Percentiles rank a stretch among this genome's conserved stretches.
Evolutionary conservation across 2,797 vertebrate genomes (phyloP).

Genomic region (Sylvia borin): DNA sequence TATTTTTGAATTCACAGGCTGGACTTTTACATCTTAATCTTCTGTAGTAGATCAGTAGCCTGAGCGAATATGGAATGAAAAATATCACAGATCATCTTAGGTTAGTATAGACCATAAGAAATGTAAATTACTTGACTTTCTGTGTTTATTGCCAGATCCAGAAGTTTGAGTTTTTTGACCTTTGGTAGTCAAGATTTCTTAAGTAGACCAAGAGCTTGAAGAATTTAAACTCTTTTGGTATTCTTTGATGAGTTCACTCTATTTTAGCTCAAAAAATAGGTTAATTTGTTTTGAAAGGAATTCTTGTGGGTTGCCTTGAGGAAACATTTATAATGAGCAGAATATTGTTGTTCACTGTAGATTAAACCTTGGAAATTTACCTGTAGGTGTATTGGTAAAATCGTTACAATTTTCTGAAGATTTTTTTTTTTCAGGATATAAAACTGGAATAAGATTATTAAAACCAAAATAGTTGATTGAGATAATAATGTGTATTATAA

Average conservation of each 20-base stretch:
- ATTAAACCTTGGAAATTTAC: neutral
- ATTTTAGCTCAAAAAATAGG: neutral
- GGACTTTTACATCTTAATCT: neutral
- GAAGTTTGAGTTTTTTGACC: neutral
- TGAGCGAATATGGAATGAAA: neutral
- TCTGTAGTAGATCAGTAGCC: neutral
- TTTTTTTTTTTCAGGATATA: neutral
- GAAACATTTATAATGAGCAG: neutral
- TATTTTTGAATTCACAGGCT: neutral
- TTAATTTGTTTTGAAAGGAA: neutral
- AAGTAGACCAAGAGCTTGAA: neutral
- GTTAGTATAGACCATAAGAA: neutral
- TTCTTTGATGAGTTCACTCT: neutral
- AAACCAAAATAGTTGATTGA: neutral
- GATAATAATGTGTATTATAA: neutral
- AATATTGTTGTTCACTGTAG: neutral
- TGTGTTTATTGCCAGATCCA: neutral
- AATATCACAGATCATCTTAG: neutral
- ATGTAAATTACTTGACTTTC: neutral
- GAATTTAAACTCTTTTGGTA: neutral
- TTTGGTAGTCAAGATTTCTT: neutral
- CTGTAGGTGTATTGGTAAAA: neutral
- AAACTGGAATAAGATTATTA: neutral
- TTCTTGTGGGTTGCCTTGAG: fast-evolving
- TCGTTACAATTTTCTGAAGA: neutral